Evolutionary conservation across 1,140 invertebrate species (phyloP), one percentile per base, ranked within the genome.

Genomic region (Mamestra configurata): DNA sequence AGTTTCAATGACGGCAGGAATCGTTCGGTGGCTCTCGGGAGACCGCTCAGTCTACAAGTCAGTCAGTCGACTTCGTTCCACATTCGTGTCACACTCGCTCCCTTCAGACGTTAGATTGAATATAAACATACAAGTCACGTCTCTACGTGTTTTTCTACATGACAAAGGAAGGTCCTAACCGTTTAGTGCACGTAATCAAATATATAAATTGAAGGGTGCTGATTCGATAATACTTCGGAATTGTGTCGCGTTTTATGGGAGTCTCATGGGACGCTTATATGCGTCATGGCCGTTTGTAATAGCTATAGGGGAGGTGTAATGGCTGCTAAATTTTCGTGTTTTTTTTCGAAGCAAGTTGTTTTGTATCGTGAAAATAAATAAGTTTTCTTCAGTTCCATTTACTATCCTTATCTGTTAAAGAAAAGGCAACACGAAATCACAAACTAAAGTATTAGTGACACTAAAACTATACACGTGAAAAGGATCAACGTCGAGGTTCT

Each of bases 91-190:
- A 77, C 82, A 61, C 66, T n/a, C 61, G 78, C 59, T 75, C 73
- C 82, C 82, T 75, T 80, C 20, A 75, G 70, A 18, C 70, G 59
- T 46, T 27, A 71, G 70, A 83, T 83, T 83, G 82, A 83, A 83
- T 83, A 83, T 83, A 82, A 70, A 51, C 73, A 83, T 46, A 75
- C 82, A 27, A 59, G 79, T 84, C 82, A 84, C 82, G 82, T 80
- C 27, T 11, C 37, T 15, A 66, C 46, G 49, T 82, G 80, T 82
- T 82, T 79, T 79, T 78, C 80, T 76, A 68, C 43, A 76, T 71
- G 72, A 61, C 35, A 76, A 76, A 76, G 55, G 43, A 76, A 76
- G 72, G 71, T 75, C 71, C 55, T 40, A 61, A 61, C 24, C 72
- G 72, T 76, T 76, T 76, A 76, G 72, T 61, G 72, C 53, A 61